A percentile compares a stretch with the other conserved stretches of the same genome.
Conservation (phyloP, 2,797 vertebrate species). For the Eremophila alpestris region DNA sequence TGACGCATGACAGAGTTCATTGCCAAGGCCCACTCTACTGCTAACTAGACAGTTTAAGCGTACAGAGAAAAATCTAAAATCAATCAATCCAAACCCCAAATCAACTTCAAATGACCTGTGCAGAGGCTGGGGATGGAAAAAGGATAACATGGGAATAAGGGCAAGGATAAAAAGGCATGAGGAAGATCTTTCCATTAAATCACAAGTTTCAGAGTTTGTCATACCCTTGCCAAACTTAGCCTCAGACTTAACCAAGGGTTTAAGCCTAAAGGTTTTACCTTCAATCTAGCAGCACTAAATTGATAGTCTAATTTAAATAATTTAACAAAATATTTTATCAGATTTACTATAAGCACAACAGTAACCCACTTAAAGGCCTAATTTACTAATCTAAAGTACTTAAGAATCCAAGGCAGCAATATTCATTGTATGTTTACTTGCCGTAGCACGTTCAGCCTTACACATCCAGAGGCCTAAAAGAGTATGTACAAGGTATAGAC, state of each 20-base stretch:
- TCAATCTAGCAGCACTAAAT: background rate
- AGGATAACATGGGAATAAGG: background rate
- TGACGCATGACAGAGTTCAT: background rate
- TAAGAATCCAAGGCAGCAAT: background rate
- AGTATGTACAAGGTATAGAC: background rate
- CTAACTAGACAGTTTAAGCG: background rate
- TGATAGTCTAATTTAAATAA: background rate
- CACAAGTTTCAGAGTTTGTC: background rate
- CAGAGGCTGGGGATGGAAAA: background rate
- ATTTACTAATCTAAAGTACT: background rate
- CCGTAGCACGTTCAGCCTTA: background rate
- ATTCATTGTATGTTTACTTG: background rate
- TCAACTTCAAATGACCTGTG: background rate
- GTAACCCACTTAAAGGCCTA: background rate
- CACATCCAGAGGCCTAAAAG: background rate
- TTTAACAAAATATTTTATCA: background rate
- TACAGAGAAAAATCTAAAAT: background rate
- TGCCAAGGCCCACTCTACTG: background rate
- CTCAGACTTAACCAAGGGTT: background rate
- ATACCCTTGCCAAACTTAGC: background rate
- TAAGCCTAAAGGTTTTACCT: background rate
- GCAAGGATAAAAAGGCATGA: background rate
- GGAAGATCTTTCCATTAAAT: accelerated
- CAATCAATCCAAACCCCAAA: background rate
- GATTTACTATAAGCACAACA: background rate